These are phyloP conservation scores for Phylloscopus trochiloides DNA, from an alignment of 2,113 vertebrate species.

Conservation along the genomic window DNA sequence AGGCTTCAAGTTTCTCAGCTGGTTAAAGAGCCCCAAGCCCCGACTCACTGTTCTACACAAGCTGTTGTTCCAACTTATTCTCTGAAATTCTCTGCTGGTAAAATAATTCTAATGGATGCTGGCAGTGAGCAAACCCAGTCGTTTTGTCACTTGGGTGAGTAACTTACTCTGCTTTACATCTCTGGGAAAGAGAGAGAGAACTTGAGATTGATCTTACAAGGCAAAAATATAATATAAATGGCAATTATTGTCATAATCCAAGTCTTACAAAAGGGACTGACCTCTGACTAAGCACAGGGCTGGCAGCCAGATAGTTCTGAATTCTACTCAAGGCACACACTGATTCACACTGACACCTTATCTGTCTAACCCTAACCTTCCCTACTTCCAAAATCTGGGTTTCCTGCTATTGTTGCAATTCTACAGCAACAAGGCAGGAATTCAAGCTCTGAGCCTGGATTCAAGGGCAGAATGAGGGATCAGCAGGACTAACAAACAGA, in stretches of 20 bases:
- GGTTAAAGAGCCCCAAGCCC: background rate
- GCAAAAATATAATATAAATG: slow-evolving; percentile 38
- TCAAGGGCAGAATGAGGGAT: background rate
- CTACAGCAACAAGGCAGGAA: background rate
- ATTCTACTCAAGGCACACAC: background rate
- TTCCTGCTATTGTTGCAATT: background rate
- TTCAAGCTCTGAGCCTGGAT: background rate
- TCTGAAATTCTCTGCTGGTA: background rate
- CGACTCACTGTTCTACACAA: background rate
- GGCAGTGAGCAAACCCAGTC: background rate
- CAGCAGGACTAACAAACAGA: background rate
- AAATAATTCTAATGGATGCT: background rate
- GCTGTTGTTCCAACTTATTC: background rate
- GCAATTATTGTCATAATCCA: slow-evolving; percentile 52
- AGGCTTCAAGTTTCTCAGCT: slow-evolving; percentile 21
- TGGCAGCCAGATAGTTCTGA: slow-evolving; percentile 13
- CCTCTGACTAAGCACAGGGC: slow-evolving; percentile 62
- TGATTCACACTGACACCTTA: background rate
- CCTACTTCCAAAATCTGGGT: background rate
- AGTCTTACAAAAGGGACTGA: slow-evolving; percentile 33
- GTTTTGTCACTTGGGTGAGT: background rate
- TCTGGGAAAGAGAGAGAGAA: background rate
- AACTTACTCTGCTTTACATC: slow-evolving; percentile 11
- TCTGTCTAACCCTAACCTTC: slow-evolving; percentile 42
- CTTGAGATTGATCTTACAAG: slow-evolving; percentile 26